These are phyloP conservation scores for Actenoides lindsayi DNA, from an alignment of 2,113 vertebrate species.

Conservation along the genomic window DNA sequence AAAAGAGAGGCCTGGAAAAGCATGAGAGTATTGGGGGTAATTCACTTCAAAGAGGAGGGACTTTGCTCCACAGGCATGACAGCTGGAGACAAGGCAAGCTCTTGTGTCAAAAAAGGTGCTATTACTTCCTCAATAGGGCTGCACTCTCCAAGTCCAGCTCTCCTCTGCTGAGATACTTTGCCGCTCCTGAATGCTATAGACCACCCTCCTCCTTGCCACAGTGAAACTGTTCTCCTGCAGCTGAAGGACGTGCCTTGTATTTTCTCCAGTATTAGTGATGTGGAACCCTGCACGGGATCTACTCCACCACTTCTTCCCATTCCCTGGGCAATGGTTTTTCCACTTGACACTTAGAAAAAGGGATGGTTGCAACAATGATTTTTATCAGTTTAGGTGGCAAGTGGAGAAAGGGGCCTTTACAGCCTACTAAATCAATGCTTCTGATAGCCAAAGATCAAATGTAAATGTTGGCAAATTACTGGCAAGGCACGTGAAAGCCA, in stretches of 20 bases:
- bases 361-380: not conserved
- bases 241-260: rapidly evolving
- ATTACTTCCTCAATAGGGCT: rapidly evolving
- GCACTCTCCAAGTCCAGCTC: not conserved
- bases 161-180: not conserved
- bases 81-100: not conserved
- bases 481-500: conserved; percentile 10
- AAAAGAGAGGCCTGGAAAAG: not conserved
- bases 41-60: not conserved
- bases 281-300: not conserved
- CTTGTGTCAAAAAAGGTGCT: rapidly evolving
- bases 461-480: conserved; percentile 9
- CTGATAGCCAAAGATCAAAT: conserved; percentile 36
- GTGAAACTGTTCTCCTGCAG: not conserved
- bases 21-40: rapidly evolving
- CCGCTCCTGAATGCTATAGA: not conserved
- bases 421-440: conserved; percentile 3
- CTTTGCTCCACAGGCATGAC: rapidly evolving
- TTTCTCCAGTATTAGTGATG: not conserved
- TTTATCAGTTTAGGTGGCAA: not conserved
- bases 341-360: conserved; percentile 24
- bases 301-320: not conserved
- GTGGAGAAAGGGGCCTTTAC: conserved; percentile 20
- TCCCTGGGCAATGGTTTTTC: not conserved
- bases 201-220: not conserved